Conservation (phyloP, 1,140 invertebrate genomes). For the Bombus difficillimus region DNA sequence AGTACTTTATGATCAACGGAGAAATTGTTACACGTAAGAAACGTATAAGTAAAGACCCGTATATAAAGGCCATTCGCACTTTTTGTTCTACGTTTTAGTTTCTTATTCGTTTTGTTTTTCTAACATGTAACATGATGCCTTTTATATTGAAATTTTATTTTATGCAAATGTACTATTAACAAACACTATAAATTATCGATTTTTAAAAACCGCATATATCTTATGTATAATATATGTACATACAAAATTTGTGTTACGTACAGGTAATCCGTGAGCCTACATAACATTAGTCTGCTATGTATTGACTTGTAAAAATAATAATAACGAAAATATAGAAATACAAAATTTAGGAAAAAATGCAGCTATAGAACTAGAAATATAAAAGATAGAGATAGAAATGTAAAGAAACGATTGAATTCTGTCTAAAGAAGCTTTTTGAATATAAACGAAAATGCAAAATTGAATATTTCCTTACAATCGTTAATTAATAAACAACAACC, state of each 20-base stretch:
- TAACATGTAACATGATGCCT: neutral
- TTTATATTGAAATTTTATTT: neutral
- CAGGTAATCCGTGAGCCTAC: no score
- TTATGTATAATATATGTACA: no score
- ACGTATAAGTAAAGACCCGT: neutral
- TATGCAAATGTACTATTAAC: neutral
- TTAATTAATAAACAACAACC: no score
- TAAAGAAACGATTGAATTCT: neutral
- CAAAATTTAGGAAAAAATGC: neutral
- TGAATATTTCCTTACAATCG: no score
- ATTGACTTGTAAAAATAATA: neutral
- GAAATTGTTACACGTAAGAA: neutral
- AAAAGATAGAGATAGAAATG: neutral
- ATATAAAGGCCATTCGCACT: no score
- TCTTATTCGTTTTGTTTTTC: neutral
- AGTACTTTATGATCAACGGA: slow-evolving; percentile 24
- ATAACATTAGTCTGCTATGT: neutral
- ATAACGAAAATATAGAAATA: neutral
- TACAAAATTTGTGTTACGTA: no score
- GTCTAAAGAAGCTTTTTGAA: no score
- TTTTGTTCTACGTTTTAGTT: neutral
- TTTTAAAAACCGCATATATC: no score
- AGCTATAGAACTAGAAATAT: neutral
- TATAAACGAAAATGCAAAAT: no score
- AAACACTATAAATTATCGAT: neutral